A percentile compares a stretch with the other conserved stretches of the same genome.
phyloP scores from a whole-genome alignment of 2,113 vertebrate genomes.

The Neodon shergylaensis region DNA sequence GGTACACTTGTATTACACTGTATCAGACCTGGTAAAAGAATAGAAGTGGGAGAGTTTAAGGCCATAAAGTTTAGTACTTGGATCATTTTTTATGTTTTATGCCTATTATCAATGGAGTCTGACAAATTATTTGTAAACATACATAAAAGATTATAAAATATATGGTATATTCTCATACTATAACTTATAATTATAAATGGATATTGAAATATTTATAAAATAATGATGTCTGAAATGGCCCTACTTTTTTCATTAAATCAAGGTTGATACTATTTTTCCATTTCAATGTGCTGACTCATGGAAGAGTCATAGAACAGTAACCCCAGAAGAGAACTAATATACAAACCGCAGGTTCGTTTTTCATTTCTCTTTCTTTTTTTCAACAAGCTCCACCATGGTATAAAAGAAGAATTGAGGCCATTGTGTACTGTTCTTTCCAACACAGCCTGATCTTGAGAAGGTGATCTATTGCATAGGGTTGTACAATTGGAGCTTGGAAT shows the following conservation, averaged over 20 bases:
- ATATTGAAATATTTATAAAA: neutral
- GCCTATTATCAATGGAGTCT: neutral
- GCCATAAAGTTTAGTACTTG: neutral
- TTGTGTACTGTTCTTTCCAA: conserved; percentile 27
- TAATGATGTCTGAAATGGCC: neutral
- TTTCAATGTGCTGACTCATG: neutral
- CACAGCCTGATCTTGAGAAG: conserved; percentile 8
- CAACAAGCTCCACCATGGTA: neutral
- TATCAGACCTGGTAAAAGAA: neutral
- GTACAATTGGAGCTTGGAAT: conserved; percentile 29
- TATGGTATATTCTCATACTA: neutral
- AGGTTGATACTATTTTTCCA: neutral
- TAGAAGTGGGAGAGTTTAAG: neutral
- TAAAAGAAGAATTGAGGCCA: conserved; percentile 33
- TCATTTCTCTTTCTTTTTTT: conserved; percentile 31
- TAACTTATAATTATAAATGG: neutral
- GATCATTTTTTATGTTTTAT: neutral
- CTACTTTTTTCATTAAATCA: neutral
- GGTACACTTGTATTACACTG: neutral
- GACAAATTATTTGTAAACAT: conserved; percentile 1
- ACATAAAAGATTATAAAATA: neutral
- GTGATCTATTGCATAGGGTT: conserved; percentile 50
- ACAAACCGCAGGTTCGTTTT: neutral
- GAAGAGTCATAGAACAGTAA: neutral
- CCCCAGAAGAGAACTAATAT: neutral